phyloP scores from a whole-genome alignment of 2,113 vertebrate species.

The Percopsis transmontana region DNA sequence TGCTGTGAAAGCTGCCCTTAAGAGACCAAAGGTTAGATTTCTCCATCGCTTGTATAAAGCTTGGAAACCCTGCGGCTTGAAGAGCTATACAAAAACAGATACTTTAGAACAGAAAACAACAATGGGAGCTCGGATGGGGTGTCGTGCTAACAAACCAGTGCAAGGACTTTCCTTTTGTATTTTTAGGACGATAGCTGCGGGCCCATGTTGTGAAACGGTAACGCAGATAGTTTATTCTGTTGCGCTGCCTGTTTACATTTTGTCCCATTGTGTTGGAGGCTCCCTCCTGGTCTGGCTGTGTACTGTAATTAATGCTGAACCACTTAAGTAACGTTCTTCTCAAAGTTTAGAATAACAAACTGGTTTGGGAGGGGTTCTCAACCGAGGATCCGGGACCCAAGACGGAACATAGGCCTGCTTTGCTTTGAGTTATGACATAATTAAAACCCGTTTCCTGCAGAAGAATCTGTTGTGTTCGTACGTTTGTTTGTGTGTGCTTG shows the following conservation, averaged over 20 bases:
- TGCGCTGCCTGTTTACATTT: slow-evolving; percentile 35
- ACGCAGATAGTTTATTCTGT: slow-evolving; percentile 26
- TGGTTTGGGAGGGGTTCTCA: slow-evolving; percentile 9
- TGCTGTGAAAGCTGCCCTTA: slow-evolving; percentile 27
- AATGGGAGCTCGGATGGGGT: slow-evolving; percentile 32
- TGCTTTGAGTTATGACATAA: slow-evolving; percentile 13
- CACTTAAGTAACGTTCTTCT: slow-evolving; percentile 27
- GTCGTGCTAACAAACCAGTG: slow-evolving; percentile 26
- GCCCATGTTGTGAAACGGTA: slow-evolving; percentile 3
- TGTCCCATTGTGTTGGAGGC: slow-evolving; percentile 31
- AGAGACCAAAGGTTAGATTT: slow-evolving; percentile 31
- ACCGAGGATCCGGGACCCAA: slow-evolving; percentile 21
- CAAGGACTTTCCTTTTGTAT: slow-evolving; percentile 22
- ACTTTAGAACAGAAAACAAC: slow-evolving; percentile 38
- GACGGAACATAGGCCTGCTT: not conserved
- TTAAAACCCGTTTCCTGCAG: too few relatives aligned
- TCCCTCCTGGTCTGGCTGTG: slow-evolving; percentile 20
- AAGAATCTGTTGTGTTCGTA: not conserved
- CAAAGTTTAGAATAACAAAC: slow-evolving; percentile 27
- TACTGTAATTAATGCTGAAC: slow-evolving; percentile 42
- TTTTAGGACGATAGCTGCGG: slow-evolving; percentile 27
- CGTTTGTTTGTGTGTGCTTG: not conserved
- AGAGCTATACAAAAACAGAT: slow-evolving; percentile 29
- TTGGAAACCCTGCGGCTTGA: slow-evolving; percentile 9
- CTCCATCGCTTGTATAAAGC: slow-evolving; percentile 3